Evolutionary conservation across 1,140 invertebrate species (phyloP).

Genomic region (Atta colombica): DNA sequence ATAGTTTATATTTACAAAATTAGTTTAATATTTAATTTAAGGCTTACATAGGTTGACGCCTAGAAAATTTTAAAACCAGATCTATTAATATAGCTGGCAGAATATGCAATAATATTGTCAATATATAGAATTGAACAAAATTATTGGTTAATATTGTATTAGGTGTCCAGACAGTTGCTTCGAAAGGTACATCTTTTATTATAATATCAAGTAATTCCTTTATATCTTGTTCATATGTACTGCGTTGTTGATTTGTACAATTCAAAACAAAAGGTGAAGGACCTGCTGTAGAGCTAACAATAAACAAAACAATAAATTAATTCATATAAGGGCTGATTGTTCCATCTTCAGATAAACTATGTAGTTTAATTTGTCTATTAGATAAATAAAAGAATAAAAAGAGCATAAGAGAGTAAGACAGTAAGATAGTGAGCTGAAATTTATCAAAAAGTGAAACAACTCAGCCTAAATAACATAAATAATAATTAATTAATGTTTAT

Average conservation of each 20-base stretch:
- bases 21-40: neutral
- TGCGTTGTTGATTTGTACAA: constrained; percentile 55
- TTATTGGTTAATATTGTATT: constrained; percentile 86
- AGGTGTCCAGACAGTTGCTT: constrained; percentile 90
- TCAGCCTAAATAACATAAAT: too few relatives aligned
- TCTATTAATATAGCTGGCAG: constrained; percentile 92
- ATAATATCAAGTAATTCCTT: constrained; percentile 85
- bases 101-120: constrained; percentile 89
- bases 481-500: too few relatives aligned
- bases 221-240: constrained; percentile 83
- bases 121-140: constrained; percentile 86
- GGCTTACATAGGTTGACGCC: constrained; percentile 92
- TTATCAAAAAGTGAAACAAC: too few relatives aligned
- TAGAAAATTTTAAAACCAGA: constrained; percentile 87
- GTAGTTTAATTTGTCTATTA: too few relatives aligned
- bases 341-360: too few relatives aligned
- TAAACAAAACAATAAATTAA: constrained; percentile 10
- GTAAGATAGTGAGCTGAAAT: too few relatives aligned
- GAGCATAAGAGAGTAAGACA: too few relatives aligned
- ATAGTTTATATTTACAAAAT: neutral
- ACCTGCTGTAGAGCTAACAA: constrained; percentile 86
- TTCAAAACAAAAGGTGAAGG: constrained; percentile 92
- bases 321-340: neutral
- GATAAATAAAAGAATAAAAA: too few relatives aligned
- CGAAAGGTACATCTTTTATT: constrained; percentile 88